phyloP scores from a whole-genome alignment of 2,888 invertebrate species.

The Spilarctia lutea region DNA sequence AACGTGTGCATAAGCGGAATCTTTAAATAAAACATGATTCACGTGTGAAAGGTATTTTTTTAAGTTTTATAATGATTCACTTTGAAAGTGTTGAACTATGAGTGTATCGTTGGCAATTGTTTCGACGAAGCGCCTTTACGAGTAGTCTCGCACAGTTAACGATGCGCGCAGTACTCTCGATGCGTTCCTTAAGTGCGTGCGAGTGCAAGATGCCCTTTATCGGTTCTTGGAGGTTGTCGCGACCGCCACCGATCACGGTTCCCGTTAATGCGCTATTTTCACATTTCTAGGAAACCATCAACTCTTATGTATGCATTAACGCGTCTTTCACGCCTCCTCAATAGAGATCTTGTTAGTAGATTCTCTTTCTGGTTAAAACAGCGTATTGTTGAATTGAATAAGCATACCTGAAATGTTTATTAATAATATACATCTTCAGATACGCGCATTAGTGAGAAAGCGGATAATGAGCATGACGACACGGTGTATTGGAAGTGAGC shows the following conservation, averaged over 20 bases:
- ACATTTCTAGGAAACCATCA: conserved; percentile 76
- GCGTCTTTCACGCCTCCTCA: conserved; percentile 72
- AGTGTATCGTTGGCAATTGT: conserved; percentile 65
- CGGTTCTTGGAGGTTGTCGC: conserved; percentile 81
- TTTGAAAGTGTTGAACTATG: conserved; percentile 49
- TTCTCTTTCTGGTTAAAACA: conserved; percentile 23
- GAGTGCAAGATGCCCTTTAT: conserved; percentile 76
- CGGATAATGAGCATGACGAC: conserved; percentile 79
- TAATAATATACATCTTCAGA: conserved; percentile 65
- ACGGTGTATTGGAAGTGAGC: conserved; percentile 65
- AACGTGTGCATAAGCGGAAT: conserved; percentile 49
- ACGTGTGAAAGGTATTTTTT: conserved; percentile 32
- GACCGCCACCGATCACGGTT: conserved; percentile 78
- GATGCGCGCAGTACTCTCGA: conserved; percentile 70
- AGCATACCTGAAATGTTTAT: conserved; percentile 58
- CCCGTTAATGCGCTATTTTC: conserved; percentile 81
- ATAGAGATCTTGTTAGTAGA: conserved; percentile 62
- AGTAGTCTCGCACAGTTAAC: conserved; percentile 75
- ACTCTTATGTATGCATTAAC: conserved; percentile 66
- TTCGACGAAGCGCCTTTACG: conserved; percentile 82
- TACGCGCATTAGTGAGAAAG: conserved; percentile 59
- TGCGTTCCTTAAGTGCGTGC: conserved; percentile 70
- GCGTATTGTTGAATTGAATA: conserved; percentile 28
- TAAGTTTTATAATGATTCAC: conserved; percentile 21
- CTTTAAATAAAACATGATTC: conserved; percentile 52